Base-by-base conservation (phyloP, 2,113 vertebrate species). In the Otolemur garnettii region DNA sequence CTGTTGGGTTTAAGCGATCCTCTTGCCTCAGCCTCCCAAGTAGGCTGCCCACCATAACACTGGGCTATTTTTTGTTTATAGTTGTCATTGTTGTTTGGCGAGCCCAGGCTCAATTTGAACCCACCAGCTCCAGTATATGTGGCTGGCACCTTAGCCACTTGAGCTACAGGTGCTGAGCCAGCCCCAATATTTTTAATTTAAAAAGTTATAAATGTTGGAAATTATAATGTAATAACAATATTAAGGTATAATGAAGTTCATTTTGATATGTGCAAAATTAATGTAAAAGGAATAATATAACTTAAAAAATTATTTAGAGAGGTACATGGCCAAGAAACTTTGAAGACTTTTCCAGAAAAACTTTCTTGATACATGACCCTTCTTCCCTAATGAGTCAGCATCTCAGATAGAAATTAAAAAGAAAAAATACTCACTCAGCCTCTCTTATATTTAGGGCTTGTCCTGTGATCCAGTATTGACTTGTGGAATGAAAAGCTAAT, bases 131-230 rank as follows among this genome's bases (percentile, higher is more conserved):
- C 4, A 4, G 38, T 38, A 38, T 38, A 38, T 38, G 4, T 38
- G 38, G 38, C 38, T 38, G 38, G 38, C 38, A 38, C 3, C 38
- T 38, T 38, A 38, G 38, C 38, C 38, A 38, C 38, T 38, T 38
- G 38, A 38, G 38, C 38, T 38, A 38, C 38, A 38, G 38, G 38
- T 38, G 38, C 38, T 38, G 38, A 38, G 38, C 38, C 45, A 50
- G 45, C 45, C 45, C 45, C 6, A 69, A 18, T 38, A 57, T 22
- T 66, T 87, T 72, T 80, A 93, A 59, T 42, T 84, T 33, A 68
- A 85, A 92, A 94, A 59, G 35, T 89, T 72, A 66, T 5, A 45
- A 80, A 59, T 90, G 9, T 79, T 87, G 18, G 18, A 84, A 88
- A 75, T 38, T 4, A 33, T 21, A 68, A 3, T 9, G 7, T 66